phyloP scores from a whole-genome alignment of 2,113 vertebrate species.

The Ictalurus punctatus region DNA sequence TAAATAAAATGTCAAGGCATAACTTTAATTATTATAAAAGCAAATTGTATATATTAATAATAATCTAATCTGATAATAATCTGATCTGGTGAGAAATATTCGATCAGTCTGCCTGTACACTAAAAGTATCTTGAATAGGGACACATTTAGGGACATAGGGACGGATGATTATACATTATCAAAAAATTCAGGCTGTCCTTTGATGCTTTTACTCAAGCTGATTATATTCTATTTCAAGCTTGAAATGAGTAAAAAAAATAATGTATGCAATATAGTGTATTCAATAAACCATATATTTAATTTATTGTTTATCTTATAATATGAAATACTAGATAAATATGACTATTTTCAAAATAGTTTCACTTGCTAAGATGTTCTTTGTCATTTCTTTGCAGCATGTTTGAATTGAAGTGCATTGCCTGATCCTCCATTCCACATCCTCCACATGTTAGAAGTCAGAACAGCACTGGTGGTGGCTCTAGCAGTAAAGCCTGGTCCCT shows the following conservation, averaged over 20 bases:
- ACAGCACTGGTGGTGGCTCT: neutral
- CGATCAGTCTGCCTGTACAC: neutral
- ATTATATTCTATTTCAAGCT: neutral
- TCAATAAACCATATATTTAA: neutral
- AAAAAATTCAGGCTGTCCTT: neutral
- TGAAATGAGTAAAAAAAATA: neutral
- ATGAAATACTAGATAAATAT: neutral
- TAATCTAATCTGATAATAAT: too few relatives aligned
- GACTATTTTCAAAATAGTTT: neutral
- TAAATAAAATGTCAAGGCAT: neutral
- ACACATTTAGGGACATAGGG: too few relatives aligned
- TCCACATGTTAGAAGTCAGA: neutral
- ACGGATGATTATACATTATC: too few relatives aligned
- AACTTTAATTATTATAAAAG: neutral
- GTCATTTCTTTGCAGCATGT: neutral
- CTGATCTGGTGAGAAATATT: neutral
- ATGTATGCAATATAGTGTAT: neutral
- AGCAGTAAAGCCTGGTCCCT: neutral
- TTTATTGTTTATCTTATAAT: neutral
- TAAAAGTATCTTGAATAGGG: neutral
- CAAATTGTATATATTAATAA: neutral
- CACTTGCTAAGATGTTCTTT: neutral
- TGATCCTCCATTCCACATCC: neutral
- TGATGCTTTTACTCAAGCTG: neutral
- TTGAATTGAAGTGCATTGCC: neutral